A percentile compares a stretch with the other conserved stretches of the same genome.
Conservation (phyloP, 2,888 invertebrate species). For the Pristionchus exspectatus region DNA sequence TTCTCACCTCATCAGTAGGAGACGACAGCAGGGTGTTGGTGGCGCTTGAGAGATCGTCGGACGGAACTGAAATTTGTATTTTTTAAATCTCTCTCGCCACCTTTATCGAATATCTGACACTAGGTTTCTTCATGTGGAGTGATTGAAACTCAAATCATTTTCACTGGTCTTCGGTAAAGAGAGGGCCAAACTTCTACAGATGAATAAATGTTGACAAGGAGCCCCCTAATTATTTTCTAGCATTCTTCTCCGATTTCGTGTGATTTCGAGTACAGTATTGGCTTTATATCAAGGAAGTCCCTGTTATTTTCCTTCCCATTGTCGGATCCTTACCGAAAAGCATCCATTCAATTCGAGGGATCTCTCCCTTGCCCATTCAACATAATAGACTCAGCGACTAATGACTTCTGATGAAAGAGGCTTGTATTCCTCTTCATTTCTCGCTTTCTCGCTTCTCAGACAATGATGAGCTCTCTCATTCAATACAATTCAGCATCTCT, state of each 20-base stretch:
- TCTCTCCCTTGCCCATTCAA: neutral
- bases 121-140: neutral
- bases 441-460: neutral
- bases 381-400: constrained; percentile 48
- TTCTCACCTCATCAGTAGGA: neutral
- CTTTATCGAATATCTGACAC: neutral
- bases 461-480: neutral
- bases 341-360: neutral
- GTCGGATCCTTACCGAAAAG: constrained; percentile 5
- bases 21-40: neutral
- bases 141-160: neutral
- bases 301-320: neutral
- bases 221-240: no score
- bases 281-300: neutral
- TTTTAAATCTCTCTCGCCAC: no score
- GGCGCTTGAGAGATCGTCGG: neutral
- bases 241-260: no score
- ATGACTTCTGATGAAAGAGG: constrained; percentile 30
- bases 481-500: no score
- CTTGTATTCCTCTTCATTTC: neutral
- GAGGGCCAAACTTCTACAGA: no score
- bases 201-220: no score
- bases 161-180: neutral
- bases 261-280: no score
- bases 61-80: neutral